These are phyloP conservation scores for Holcopasites calliopsidis DNA, from an alignment of 1,140 invertebrate species.

Conservation along the genomic window DNA sequence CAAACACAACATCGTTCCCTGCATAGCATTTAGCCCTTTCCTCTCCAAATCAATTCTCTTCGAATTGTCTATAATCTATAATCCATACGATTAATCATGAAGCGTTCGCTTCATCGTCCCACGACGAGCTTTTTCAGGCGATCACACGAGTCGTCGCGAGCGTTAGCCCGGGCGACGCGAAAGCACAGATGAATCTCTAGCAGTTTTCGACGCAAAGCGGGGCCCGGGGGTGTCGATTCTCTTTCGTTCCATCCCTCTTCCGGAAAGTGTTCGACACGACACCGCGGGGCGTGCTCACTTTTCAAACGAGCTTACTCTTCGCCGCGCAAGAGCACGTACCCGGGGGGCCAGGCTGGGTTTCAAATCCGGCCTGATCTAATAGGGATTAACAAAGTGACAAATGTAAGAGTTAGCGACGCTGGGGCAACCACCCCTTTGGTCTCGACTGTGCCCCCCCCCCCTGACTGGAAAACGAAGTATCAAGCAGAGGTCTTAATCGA, in stretches of 20 bases:
- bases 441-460: background rate
- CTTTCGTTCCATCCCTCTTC: conserved; percentile 49
- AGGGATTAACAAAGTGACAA: conserved; percentile 73
- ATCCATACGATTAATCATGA: conserved; percentile 4
- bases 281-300: conserved; percentile 66
- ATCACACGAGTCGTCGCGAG: conserved; percentile 31
- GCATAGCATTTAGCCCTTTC: no score
- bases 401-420: conserved; percentile 70
- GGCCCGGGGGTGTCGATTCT: conserved; percentile 41
- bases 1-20: no score
- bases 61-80: background rate
- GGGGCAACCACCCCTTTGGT: conserved; percentile 34
- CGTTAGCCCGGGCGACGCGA: conserved; percentile 5
- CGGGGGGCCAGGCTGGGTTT: conserved; percentile 50
- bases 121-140: conserved; percentile 4
- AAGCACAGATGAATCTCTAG: conserved; percentile 54
- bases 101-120: conserved; percentile 1
- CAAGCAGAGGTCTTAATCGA: conserved; percentile 49
- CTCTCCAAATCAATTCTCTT: background rate
- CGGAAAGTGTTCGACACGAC: conserved; percentile 56
- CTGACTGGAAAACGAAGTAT: conserved; percentile 25
- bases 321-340: conserved; percentile 65
- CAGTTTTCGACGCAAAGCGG: conserved; percentile 47
- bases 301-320: conserved; percentile 73
- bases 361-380: conserved; percentile 72